Conservation (phyloP, 2,888 invertebrate genomes). For the Oasisia sp. region DNA sequence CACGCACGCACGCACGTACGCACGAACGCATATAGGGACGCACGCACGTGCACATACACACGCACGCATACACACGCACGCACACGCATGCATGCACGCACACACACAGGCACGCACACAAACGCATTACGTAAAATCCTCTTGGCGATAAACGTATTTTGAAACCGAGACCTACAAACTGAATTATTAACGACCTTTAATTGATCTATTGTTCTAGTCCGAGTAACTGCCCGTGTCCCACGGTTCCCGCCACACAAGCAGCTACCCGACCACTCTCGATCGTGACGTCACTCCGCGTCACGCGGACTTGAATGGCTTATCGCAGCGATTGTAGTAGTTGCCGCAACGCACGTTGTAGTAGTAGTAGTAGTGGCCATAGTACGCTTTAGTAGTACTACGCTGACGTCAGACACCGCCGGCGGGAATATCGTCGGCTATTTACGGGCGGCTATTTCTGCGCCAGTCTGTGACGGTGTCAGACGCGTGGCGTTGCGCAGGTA, state of each 20-base stretch:
- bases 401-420: background rate
- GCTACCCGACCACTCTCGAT: background rate
- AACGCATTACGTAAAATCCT: background rate
- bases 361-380: conserved; percentile 8
- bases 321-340: background rate
- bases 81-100: no score
- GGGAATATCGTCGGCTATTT: background rate
- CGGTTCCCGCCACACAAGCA: background rate
- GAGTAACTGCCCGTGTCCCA: background rate
- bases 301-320: no score
- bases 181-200: no score
- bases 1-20: background rate
- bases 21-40: no score
- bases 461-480: background rate
- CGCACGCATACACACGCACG: no score
- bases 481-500: background rate
- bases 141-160: background rate
- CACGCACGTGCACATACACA: no score
- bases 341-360: background rate
- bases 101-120: background rate
- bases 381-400: conserved; percentile 8
- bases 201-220: background rate
- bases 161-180: background rate
- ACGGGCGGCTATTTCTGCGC: background rate
- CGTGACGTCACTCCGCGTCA: background rate